These are phyloP conservation scores for Leptinotarsa tumamoca DNA, from an alignment of 2,888 invertebrate species.

Conservation along the genomic window DNA sequence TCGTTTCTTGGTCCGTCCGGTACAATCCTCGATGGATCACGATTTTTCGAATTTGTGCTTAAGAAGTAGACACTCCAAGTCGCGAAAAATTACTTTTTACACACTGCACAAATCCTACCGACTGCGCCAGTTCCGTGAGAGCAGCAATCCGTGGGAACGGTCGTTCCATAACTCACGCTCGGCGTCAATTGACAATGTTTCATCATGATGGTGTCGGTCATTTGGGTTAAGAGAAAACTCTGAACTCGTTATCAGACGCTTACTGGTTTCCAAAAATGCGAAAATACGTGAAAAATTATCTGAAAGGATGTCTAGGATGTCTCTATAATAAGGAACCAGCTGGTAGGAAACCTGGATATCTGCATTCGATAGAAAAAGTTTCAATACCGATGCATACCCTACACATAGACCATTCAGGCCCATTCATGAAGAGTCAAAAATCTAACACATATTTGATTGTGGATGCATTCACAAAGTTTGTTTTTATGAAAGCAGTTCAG, in stretches of 20 bases:
- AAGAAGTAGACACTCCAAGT: too few species aligned
- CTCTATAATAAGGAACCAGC: conserved; percentile 59
- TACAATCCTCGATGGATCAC: too few species aligned
- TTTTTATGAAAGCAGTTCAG: conserved; percentile 49
- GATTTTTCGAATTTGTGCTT: too few species aligned
- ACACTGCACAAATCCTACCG: too few species aligned
- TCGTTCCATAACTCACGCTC: conserved; percentile 36
- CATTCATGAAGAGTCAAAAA: conserved; percentile 40
- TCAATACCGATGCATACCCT: conserved; percentile 47
- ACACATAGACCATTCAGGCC: conserved; percentile 52
- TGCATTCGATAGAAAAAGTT: conserved; percentile 58
- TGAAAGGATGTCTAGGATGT: conserved; percentile 60
- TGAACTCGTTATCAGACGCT: conserved; percentile 50
- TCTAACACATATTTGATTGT: conserved; percentile 52
- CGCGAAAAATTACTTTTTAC: too few species aligned
- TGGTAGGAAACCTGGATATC: conserved; percentile 54
- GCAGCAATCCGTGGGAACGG: too few species aligned
- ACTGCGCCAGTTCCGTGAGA: too few species aligned
- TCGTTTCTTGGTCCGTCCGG: too few species aligned
- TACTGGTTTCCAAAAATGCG: conserved; percentile 58
- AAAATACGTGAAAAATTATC: conserved; percentile 59
- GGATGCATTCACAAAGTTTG: conserved; percentile 57
- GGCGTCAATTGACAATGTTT: conserved; percentile 40
- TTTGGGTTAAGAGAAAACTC: conserved; percentile 57
- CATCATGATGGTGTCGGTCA: conserved; percentile 62